phyloP scores from a whole-genome alignment of 1,140 invertebrate species.

The Halotydeus destructor region DNA sequence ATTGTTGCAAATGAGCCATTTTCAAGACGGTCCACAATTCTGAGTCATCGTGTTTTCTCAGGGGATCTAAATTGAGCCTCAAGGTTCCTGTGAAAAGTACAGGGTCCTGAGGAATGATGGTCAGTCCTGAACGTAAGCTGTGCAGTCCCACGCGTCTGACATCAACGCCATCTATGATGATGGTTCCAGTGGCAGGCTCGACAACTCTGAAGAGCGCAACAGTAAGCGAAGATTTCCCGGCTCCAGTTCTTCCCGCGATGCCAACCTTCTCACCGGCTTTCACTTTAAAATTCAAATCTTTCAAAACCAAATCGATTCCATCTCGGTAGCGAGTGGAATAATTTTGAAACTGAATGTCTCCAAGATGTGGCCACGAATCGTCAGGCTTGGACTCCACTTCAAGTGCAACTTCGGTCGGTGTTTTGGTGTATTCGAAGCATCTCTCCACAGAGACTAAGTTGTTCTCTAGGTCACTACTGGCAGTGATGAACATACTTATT shows the following conservation, averaged over 20 bases:
- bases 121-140: conserved; percentile 52
- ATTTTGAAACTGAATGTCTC: conserved; percentile 47
- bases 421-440: conserved; percentile 33
- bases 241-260: conserved; percentile 38
- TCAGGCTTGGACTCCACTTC: conserved; percentile 1
- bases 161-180: conserved; percentile 10
- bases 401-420: conserved; percentile 14
- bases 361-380: conserved; percentile 45
- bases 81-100: conserved; percentile 71
- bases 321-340: conserved; percentile 55
- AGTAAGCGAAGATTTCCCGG: conserved; percentile 28
- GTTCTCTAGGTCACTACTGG: conserved; percentile 35
- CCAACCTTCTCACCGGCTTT: conserved; percentile 55
- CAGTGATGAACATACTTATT: conserved; percentile 35
- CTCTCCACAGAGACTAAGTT: conserved; percentile 40
- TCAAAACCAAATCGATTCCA: conserved; percentile 56
- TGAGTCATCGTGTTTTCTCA: conserved; percentile 41
- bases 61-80: conserved; percentile 71
- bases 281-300: conserved; percentile 43
- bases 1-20: conserved; percentile 46
- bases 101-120: conserved; percentile 81
- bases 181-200: conserved; percentile 37
- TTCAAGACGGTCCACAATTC: conserved; percentile 56
- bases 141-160: conserved; percentile 24
- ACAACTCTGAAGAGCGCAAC: conserved; percentile 38